Base-by-base conservation (phyloP, 2,113 vertebrate genomes). In the Pagrus major region DNA sequence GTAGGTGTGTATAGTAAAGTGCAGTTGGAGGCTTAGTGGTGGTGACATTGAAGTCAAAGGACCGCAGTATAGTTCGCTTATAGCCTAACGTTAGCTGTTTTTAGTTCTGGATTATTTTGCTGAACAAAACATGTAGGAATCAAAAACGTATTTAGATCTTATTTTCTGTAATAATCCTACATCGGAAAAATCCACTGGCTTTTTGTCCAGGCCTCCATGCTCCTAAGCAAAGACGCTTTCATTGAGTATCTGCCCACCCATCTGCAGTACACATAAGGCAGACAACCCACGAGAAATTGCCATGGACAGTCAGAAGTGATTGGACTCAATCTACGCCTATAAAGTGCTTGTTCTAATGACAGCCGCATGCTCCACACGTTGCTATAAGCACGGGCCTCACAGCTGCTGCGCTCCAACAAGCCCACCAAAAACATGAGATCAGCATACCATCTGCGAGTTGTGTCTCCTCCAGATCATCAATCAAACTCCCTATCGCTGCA, bases 381-480 rank as follows among this genome's bases (percentile, higher is more conserved):
- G 79, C 55, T 29, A 41, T 81, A 70, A 83, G 64, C 72, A 72
- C 76, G 76, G 76, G 81, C 80, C 67, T 71, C 82, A 78, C 84
- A 89, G 84, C 87, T 88, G 86, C 84, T 63, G 58, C n/a, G 16
- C 79, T 86, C 69, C 74, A 66, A 86, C 80, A 74, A 47, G 78
- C 88, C 82, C 72, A 79, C 73, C 74, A 77, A 90, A 91, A 88
- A 85, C 91, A 89, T 63, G 64, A 89, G 80, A 87, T 88, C 86
- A 86, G 85, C 81, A 85, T 81, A 83, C 86, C 91, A 91, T 92
- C 91, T 91, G 92, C 81, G 90, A 71, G 88, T 76, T 72, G 72
- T 73, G 79, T 89, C 73, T 91, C 80, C 74, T 84, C 46, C 61
- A 71, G 88, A 68, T 90, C 91, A 89, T 94, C 92, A 93, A 95